Percentiles rank a stretch among this genome's conserved stretches.
These are phyloP conservation scores for Masticophis lateralis DNA, from an alignment of 2,797 vertebrate species.

Conservation along the genomic window DNA sequence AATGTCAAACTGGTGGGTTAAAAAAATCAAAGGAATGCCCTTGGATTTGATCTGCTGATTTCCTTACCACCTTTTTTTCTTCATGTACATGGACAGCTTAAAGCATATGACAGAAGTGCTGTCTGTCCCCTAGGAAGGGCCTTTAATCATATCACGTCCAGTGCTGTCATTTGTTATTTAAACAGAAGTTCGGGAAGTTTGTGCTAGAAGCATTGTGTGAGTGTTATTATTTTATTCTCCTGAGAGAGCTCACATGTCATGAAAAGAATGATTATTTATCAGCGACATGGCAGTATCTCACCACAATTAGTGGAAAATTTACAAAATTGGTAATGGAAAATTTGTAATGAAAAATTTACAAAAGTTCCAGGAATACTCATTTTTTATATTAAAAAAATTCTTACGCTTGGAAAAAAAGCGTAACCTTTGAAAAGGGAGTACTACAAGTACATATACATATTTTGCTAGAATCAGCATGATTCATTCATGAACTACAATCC, in stretches of 20 bases:
- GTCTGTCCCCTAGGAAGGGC: slow-evolving; percentile 31
- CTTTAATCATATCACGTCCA: slow-evolving; percentile 53
- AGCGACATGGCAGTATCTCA: slow-evolving; percentile 37
- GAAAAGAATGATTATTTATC: slow-evolving; percentile 54
- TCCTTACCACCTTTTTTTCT: slow-evolving; percentile 14
- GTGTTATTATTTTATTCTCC: not conserved
- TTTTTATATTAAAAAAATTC: slow-evolving; percentile 26
- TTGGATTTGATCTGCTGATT: slow-evolving; percentile 43
- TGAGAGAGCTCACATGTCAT: slow-evolving; percentile 42
- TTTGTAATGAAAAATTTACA: slow-evolving; percentile 25
- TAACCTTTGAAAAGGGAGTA: not conserved
- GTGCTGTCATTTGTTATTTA: slow-evolving; percentile 61
- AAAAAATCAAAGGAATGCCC: slow-evolving; percentile 38
- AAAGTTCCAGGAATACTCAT: slow-evolving; percentile 42
- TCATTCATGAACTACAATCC: not conserved
- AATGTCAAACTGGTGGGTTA: slow-evolving; percentile 11
- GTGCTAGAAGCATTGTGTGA: slow-evolving; percentile 29
- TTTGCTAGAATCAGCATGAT: not conserved
- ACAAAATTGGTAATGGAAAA: slow-evolving; percentile 17
- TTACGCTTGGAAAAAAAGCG: slow-evolving; percentile 33
- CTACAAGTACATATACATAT: slow-evolving; percentile 10
- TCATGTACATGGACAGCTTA: not conserved
- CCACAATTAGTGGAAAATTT: slow-evolving; percentile 56
- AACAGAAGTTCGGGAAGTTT: slow-evolving; percentile 41
- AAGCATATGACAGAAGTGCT: slow-evolving; percentile 37